Evolutionary conservation across 2,888 invertebrate species (phyloP).

Genomic region (Hybos culiciformis): DNA sequence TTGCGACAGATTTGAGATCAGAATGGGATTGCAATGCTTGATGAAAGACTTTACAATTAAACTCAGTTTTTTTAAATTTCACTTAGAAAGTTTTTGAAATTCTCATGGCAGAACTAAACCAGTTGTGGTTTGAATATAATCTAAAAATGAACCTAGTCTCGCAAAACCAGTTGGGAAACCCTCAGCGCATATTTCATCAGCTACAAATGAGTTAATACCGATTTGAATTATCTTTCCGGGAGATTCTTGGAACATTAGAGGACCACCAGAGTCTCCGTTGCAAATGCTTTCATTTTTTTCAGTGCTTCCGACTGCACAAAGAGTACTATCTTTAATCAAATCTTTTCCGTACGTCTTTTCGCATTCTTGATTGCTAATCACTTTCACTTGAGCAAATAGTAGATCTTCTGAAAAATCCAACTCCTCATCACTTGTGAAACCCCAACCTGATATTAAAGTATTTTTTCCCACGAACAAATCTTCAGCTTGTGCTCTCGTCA

Average conservation of each 20-base stretch:
- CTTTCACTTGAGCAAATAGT: conserved; percentile 23
- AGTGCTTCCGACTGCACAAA: conserved; percentile 24
- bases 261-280: conserved; percentile 31
- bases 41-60: no score
- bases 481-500: conserved; percentile 12
- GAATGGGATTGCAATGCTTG: no score
- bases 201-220: conserved; percentile 32
- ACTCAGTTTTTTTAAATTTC: no score
- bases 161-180: conserved; percentile 27
- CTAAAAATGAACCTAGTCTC: conserved; percentile 24
- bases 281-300: conserved; percentile 27
- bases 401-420: conserved; percentile 23
- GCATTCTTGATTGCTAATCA: conserved; percentile 25
- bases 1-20: no score
- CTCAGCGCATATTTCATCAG: conserved; percentile 25
- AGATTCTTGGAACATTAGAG: no score
- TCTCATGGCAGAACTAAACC: no score
- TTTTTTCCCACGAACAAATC: conserved; percentile 20
- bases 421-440: conserved; percentile 25
- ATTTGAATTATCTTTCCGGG: no score
- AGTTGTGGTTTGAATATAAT: conserved; percentile 21
- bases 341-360: conserved; percentile 15
- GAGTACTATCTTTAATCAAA: conserved; percentile 20
- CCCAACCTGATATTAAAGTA: conserved; percentile 26
- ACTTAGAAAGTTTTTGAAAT: no score